A percentile compares a stretch with the other conserved stretches of the same genome.
Conservation (phyloP, 2,113 vertebrate species). For the Triplophysa tibetana region DNA sequence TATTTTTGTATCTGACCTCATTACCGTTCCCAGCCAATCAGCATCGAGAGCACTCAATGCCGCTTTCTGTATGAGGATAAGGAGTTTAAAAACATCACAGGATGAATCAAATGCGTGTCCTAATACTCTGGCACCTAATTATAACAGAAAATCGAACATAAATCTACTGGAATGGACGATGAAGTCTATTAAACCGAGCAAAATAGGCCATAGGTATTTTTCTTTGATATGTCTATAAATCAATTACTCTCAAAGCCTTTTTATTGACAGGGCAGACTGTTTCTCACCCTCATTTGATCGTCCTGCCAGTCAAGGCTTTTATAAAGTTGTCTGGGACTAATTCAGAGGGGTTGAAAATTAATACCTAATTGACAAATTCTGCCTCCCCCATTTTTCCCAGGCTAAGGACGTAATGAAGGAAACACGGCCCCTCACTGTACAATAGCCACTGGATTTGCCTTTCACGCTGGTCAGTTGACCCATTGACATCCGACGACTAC, state of each 20-base stretch:
- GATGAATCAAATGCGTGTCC: slow-evolving; percentile 10
- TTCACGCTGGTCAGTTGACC: slow-evolving; percentile 76
- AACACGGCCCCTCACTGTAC: slow-evolving; percentile 80
- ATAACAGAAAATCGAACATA: slow-evolving; percentile 3
- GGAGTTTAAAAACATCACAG: not conserved
- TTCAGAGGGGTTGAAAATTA: slow-evolving; percentile 19
- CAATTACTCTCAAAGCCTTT: slow-evolving; percentile 29
- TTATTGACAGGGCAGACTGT: slow-evolving; percentile 15
- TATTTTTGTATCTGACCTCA: slow-evolving; percentile 27
- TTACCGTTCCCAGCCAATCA: slow-evolving; percentile 8
- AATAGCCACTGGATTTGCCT: slow-evolving; percentile 84
- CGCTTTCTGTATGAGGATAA: slow-evolving; percentile 11
- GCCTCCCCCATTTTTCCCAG: slow-evolving; percentile 77
- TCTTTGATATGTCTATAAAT: slow-evolving; percentile 22
- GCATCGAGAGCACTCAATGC: not conserved
- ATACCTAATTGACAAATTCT: slow-evolving; percentile 75
- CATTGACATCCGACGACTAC: slow-evolving; percentile 70
- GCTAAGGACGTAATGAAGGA: slow-evolving; percentile 81
- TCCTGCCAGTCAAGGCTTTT: slow-evolving; percentile 7
- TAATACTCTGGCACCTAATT: not conserved
- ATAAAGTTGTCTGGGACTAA: slow-evolving; percentile 29
- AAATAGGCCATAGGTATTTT: slow-evolving; percentile 4
- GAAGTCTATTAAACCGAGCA: not conserved
- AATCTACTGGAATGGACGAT: not conserved
- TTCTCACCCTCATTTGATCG: slow-evolving; percentile 22